These are phyloP conservation scores for Podotricha telesiphe DNA, from an alignment of 2,888 invertebrate species.

Conservation along the genomic window DNA sequence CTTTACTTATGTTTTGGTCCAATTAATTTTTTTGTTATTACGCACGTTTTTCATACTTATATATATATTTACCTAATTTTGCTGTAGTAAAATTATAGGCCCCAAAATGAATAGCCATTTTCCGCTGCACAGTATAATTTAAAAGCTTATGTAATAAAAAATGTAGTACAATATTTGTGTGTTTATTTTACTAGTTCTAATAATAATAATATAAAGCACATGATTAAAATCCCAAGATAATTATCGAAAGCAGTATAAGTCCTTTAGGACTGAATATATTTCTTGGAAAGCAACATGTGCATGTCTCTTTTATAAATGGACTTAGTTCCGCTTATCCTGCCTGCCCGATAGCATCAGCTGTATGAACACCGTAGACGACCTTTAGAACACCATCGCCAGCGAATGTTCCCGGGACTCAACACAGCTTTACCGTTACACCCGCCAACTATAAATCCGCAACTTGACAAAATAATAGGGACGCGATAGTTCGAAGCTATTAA, in stretches of 20 bases:
- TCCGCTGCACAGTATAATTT: neutral
- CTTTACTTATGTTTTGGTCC: constrained; percentile 40
- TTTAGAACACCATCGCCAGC: constrained; percentile 55
- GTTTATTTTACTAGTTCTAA: neutral
- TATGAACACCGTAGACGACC: constrained; percentile 52
- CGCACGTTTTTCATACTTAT: no score
- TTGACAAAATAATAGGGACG: constrained; percentile 82
- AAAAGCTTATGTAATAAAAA: neutral
- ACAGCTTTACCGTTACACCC: constrained; percentile 69
- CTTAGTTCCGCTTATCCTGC: constrained; percentile 44
- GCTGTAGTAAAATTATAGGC: neutral
- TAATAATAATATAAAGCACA: constrained; percentile 1
- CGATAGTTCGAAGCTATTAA: constrained; percentile 80
- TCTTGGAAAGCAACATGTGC: constrained; percentile 42
- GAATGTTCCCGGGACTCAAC: constrained; percentile 55
- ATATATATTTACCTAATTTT: neutral
- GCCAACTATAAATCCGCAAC: constrained; percentile 78
- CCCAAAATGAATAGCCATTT: neutral
- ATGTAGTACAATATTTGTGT: neutral
- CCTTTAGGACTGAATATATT: constrained; percentile 32
- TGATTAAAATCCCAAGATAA: constrained; percentile 36
- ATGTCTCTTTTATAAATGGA: constrained; percentile 46
- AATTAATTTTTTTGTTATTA: constrained; percentile 36
- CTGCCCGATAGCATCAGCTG: constrained; percentile 48
- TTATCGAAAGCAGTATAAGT: constrained; percentile 32